Evolutionary conservation across 2,888 invertebrate genomes (phyloP), one percentile per base, ranked within the genome.

Genomic region (Amaurobius ferox): DNA sequence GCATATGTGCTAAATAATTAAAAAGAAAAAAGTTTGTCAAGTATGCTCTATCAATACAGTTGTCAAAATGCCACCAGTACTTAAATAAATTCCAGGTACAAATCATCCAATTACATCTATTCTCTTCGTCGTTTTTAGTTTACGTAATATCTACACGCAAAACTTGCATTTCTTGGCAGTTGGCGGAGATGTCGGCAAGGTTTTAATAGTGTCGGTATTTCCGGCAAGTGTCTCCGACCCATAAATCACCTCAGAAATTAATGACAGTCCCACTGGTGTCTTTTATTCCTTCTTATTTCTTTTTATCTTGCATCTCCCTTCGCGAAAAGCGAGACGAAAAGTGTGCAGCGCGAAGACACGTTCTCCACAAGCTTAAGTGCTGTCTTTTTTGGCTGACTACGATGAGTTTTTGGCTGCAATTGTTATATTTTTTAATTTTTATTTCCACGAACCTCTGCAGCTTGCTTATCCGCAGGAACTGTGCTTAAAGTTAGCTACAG

Each of bases 181-280:
- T 32, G 35, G 64, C 13, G 26, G 68, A 55, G 30, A 30, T 16
- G 48, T 55, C 55, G 55, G 55, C 73, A 66, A 67, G 67, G 66
- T 73, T 71, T 79, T 79, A 79, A 79, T 79, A 71, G 73, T 72
- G 72, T 40, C 67, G 80, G 68, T 30, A 78, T 78, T 78, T 78
- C 76, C 74, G 74, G 81, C 68, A 83, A 83, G 74, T 77, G 71
- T 70, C 71, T 70, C 71, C 29, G 64, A 44, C 64, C 19, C 81
- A 83, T 83, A 83, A 83, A 83, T 83, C 83, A 83, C 76, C 71
- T 29, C 16, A 66, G 83, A 83, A 83, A 83, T 83, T 83, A 83
- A 83, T 83, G 83, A 83, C 77, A 55, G 83, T 77, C 83, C 83
- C 77, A 29, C 48, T 77, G 77, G 83, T 66, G 77, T 74, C 76